Evolutionary conservation across 2,113 vertebrate species (phyloP).

Genomic region (Cinclus mexicanus): DNA sequence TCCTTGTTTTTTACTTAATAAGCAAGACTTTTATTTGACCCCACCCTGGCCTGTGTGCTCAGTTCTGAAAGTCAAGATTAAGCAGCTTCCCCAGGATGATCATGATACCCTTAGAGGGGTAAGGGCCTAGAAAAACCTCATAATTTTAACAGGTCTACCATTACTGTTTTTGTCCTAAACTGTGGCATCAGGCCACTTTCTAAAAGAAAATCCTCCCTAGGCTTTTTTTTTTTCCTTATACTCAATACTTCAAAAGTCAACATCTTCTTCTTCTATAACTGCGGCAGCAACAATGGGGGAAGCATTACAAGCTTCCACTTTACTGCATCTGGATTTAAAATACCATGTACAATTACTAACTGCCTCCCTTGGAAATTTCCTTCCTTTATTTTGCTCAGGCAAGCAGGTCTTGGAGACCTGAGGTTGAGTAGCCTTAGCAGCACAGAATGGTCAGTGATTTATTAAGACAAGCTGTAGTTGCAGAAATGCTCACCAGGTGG

Average conservation of each 20-base stretch:
- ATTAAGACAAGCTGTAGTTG: slow-evolving; percentile 32
- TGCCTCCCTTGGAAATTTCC: not conserved
- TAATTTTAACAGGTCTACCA: not conserved
- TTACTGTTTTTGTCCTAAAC: not conserved
- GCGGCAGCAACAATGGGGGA: not conserved
- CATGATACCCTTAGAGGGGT: not conserved
- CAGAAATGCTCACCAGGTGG: slow-evolving; percentile 40
- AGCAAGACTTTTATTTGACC: not conserved
- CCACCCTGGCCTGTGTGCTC: not conserved
- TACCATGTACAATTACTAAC: not conserved
- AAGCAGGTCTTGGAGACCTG: slow-evolving; percentile 4
- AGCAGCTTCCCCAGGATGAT: not conserved
- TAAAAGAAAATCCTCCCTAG: not conserved
- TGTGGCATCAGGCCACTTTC: not conserved
- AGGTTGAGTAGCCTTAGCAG: slow-evolving; percentile 1
- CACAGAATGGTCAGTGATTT: slow-evolving; percentile 48
- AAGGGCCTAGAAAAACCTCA: not conserved
- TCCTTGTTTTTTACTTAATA: not conserved
- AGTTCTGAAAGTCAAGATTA: not conserved
- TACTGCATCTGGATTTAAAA: slow-evolving; percentile 18
- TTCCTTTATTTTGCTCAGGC: slow-evolving; percentile 37
- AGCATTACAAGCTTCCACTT: not conserved
- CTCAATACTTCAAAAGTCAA: not conserved
- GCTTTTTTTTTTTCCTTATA: not conserved
- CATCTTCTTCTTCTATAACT: slow-evolving; percentile 16